These are phyloP conservation scores for Neoaliturus tenellus DNA, from an alignment of 2,888 invertebrate species.

Conservation along the genomic window DNA sequence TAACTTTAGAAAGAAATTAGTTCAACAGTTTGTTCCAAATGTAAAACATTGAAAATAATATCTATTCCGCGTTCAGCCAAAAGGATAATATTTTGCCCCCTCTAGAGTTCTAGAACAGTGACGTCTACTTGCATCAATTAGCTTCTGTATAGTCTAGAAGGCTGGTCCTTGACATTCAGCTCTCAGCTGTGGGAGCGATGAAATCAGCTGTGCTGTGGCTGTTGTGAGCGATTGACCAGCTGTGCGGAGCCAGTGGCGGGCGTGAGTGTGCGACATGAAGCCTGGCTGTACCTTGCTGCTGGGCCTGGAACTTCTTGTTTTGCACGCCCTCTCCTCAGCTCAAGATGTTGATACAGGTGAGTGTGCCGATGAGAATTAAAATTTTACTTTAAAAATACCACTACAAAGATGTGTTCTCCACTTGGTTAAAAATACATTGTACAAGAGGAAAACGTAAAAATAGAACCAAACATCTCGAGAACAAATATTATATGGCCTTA, in stretches of 20 bases:
- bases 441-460: too few relatives aligned
- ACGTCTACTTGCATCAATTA: background rate
- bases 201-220: slow-evolving; percentile 9
- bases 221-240: slow-evolving; percentile 3
- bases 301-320: background rate
- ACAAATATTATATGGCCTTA: too few relatives aligned
- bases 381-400: too few relatives aligned
- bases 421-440: too few relatives aligned
- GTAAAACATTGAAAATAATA: too few relatives aligned
- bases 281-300: background rate
- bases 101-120: background rate
- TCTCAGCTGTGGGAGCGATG: slow-evolving; percentile 6
- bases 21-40: too few relatives aligned
- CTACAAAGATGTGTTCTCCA: too few relatives aligned
- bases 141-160: background rate
- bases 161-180: slow-evolving; percentile 16
- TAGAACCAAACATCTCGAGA: too few relatives aligned
- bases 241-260: background rate
- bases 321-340: background rate
- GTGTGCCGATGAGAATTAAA: too few relatives aligned
- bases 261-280: slow-evolving; percentile 22
- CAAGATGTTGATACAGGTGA: background rate
- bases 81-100: too few relatives aligned
- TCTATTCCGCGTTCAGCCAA: too few relatives aligned
- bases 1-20: too few relatives aligned